These are phyloP conservation scores for Pseudolycoriella hygida DNA, from an alignment of 2,888 invertebrate species.

Conservation along the genomic window DNA sequence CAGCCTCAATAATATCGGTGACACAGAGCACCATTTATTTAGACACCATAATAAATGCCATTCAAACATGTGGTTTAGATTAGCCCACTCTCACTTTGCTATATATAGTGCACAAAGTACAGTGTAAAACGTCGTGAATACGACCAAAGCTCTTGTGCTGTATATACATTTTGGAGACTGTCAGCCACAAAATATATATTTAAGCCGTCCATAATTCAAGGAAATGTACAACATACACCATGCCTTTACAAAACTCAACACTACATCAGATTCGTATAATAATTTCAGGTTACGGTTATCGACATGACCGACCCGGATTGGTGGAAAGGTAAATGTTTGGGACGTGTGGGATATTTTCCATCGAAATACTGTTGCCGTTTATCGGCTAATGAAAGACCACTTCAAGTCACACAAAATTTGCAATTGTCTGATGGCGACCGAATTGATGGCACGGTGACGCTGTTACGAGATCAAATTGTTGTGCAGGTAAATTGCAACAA, in stretches of 20 bases:
- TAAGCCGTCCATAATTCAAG: neutral
- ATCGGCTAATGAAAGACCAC: slow-evolving; percentile 74
- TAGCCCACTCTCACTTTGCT: too few species aligned
- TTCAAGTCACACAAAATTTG: slow-evolving; percentile 76
- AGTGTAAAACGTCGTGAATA: too few species aligned
- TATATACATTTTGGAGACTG: too few species aligned
- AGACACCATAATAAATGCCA: too few species aligned
- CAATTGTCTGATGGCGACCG: slow-evolving; percentile 71
- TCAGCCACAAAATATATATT: neutral
- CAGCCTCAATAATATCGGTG: too few species aligned
- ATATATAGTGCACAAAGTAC: too few species aligned
- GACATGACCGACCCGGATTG: slow-evolving; percentile 90
- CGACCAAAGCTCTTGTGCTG: too few species aligned
- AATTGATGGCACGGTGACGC: slow-evolving; percentile 48
- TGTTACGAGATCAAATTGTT: slow-evolving; percentile 84
- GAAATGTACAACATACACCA: too few species aligned
- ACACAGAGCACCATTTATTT: too few species aligned
- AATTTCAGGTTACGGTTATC: slow-evolving; percentile 63
- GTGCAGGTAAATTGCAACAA: slow-evolving; percentile 37
- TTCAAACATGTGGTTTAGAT: too few species aligned
- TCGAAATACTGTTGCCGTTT: slow-evolving; percentile 86
- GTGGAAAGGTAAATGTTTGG: slow-evolving; percentile 94
- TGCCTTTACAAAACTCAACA: too few species aligned
- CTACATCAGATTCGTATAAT: neutral
- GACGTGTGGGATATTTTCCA: slow-evolving; percentile 82